Conservation (phyloP, 2,888 invertebrate genomes). For the Argyresthia goedartella region DNA sequence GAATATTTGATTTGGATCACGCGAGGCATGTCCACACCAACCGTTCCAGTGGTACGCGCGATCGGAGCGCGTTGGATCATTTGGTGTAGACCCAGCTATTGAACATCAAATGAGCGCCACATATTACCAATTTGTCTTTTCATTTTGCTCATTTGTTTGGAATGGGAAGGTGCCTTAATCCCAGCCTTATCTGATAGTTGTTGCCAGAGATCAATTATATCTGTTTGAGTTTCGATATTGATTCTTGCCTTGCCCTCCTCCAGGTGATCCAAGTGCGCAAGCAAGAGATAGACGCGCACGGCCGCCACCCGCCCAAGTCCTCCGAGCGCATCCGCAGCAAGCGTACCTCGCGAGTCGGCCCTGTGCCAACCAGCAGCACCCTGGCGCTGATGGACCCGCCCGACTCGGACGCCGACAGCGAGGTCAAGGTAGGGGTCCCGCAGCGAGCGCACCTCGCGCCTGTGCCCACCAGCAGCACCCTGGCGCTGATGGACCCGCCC, state of each 20-base stretch:
- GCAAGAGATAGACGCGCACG: slow-evolving; percentile 78
- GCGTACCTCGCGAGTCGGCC: slow-evolving; percentile 50
- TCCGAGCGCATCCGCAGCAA: slow-evolving; percentile 79
- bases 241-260: not conserved
- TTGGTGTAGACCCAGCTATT: too few species aligned
- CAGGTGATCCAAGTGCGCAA: slow-evolving; percentile 77
- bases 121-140: too few species aligned
- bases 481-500: slow-evolving; percentile 73
- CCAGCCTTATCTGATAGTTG: too few species aligned
- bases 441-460: slow-evolving; percentile 58
- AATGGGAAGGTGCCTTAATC: too few species aligned
- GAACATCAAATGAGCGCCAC: too few species aligned
- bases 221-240: too few species aligned
- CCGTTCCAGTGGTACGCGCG: too few species aligned
- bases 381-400: slow-evolving; percentile 74
- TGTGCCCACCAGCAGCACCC: slow-evolving; percentile 76
- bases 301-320: slow-evolving; percentile 74
- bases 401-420: slow-evolving; percentile 68
- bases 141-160: too few species aligned
- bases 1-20: too few species aligned
- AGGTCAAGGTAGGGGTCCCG: slow-evolving; percentile 42
- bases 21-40: too few species aligned
- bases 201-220: too few species aligned
- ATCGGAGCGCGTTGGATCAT: too few species aligned
- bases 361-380: slow-evolving; percentile 45